A percentile compares a stretch with the other conserved stretches of the same genome.
Evolutionary conservation across 2,113 vertebrate genomes (phyloP).

Genomic region (Addax nasomaculatus): DNA sequence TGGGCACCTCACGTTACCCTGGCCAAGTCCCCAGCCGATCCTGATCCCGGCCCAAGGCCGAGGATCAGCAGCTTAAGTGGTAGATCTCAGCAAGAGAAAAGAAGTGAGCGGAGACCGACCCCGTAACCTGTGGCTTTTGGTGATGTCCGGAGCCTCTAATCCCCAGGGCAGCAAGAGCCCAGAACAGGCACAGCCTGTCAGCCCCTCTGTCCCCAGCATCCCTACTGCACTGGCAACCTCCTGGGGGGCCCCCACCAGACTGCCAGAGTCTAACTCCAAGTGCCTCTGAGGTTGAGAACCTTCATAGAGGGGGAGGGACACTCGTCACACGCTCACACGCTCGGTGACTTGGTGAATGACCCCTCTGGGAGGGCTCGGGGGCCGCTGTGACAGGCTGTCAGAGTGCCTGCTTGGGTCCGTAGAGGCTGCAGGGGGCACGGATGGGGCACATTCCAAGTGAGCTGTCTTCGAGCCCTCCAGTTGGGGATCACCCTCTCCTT

Average conservation of each 20-base stretch:
- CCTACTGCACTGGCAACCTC: fast-evolving
- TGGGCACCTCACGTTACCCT: fast-evolving
- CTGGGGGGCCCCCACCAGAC: background rate
- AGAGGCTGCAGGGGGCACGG: fast-evolving
- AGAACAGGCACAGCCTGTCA: no score
- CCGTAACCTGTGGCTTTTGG: background rate
- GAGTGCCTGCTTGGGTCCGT: background rate
- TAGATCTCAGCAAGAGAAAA: background rate
- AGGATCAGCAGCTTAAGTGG: fast-evolving
- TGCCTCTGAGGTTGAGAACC: background rate
- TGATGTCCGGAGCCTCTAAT: no score
- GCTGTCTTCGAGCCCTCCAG: background rate
- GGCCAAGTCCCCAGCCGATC: background rate
- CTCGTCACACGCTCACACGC: background rate
- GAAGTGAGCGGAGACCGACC: no score
- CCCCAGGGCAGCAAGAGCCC: background rate
- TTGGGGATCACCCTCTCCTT: background rate
- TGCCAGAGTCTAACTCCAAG: fast-evolving
- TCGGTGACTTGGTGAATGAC: fast-evolving
- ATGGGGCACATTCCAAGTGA: fast-evolving
- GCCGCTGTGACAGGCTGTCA: background rate
- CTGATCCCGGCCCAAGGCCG: background rate
- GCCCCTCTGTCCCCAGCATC: background rate
- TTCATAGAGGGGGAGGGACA: fast-evolving
- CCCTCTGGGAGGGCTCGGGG: background rate